Percentiles rank a stretch among this genome's conserved stretches.
phyloP scores from a whole-genome alignment of 1,140 invertebrate genomes.

The Meloidogyne exigua region DNA sequence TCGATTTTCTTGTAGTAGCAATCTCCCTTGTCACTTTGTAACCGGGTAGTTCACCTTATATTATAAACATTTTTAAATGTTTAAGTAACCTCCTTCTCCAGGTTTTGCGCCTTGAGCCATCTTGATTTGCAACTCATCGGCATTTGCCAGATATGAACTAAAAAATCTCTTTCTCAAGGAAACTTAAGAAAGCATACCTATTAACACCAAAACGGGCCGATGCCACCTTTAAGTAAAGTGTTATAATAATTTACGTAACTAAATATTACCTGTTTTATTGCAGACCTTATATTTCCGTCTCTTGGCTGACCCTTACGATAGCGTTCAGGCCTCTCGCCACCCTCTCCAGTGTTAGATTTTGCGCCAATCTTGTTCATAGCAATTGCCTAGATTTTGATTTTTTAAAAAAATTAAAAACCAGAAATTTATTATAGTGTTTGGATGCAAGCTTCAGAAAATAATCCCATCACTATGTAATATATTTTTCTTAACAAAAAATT shows the following conservation, averaged over 20 bases:
- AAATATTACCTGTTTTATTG: constrained; percentile 70
- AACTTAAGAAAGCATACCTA: neutral
- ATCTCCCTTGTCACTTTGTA: constrained; percentile 89
- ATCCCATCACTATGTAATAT: no score
- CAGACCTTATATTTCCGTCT: constrained; percentile 71
- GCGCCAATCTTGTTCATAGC: constrained; percentile 94
- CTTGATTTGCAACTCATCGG: constrained; percentile 93
- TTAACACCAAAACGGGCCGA: constrained; percentile 97
- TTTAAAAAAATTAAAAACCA: no score
- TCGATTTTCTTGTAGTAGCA: constrained; percentile 87
- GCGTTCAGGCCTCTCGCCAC: constrained; percentile 78
- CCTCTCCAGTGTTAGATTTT: constrained; percentile 95
- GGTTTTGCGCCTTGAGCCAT: constrained; percentile 98
- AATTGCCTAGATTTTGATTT: constrained; percentile 69
- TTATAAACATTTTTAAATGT: neutral
- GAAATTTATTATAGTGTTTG: no score
- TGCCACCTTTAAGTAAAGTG: constrained; percentile 80
- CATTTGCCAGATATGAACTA: constrained; percentile 87
- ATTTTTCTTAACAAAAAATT: no score
- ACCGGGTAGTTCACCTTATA: constrained; percentile 77
- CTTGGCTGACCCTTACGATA: constrained; percentile 78
- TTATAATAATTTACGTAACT: constrained; percentile 7
- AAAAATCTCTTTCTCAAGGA: constrained; percentile 56
- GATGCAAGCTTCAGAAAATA: no score
- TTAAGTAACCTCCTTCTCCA: constrained; percentile 77